Conservation (phyloP, 1,140 invertebrate genomes). For the Nixonia krombeini region DNA sequence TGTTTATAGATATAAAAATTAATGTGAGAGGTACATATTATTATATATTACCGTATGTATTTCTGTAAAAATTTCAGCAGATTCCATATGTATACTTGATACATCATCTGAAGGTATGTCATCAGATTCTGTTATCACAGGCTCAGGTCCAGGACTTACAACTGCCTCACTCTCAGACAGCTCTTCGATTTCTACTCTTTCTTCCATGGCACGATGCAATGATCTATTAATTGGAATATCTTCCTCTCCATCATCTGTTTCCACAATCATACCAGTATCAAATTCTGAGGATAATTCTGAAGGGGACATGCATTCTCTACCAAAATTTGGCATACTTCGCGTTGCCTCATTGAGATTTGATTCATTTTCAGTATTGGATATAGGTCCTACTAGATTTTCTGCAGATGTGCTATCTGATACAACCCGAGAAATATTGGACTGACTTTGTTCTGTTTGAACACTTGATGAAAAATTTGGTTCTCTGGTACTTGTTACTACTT, state of each 20-base stretch:
- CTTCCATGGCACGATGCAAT: slow-evolving; percentile 16
- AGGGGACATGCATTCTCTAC: too few species aligned
- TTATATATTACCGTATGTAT: slow-evolving; percentile 40
- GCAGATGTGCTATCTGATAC: too few species aligned
- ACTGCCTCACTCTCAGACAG: slow-evolving; percentile 40
- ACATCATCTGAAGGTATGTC: slow-evolving; percentile 39
- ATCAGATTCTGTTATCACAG: slow-evolving; percentile 57
- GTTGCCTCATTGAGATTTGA: too few species aligned
- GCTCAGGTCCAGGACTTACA: slow-evolving; percentile 45
- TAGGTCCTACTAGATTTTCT: too few species aligned
- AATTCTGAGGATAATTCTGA: too few species aligned
- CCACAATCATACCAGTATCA: too few species aligned
- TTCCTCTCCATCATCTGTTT: slow-evolving; percentile 43
- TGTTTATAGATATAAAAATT: not conserved
- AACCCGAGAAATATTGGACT: too few species aligned
- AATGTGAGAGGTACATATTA: not conserved
- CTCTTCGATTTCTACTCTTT: slow-evolving; percentile 58
- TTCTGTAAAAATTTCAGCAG: slow-evolving; percentile 49
- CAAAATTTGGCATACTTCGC: slow-evolving; percentile 26
- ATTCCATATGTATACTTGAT: slow-evolving; percentile 15
- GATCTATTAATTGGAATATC: slow-evolving; percentile 10
- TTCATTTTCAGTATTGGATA: too few species aligned
- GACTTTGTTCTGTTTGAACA: too few species aligned
- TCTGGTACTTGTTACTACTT: too few species aligned
- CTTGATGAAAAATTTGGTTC: too few species aligned